Evolutionary conservation across 1,140 invertebrate species (phyloP).

Genomic region (Euwallacea similis): DNA sequence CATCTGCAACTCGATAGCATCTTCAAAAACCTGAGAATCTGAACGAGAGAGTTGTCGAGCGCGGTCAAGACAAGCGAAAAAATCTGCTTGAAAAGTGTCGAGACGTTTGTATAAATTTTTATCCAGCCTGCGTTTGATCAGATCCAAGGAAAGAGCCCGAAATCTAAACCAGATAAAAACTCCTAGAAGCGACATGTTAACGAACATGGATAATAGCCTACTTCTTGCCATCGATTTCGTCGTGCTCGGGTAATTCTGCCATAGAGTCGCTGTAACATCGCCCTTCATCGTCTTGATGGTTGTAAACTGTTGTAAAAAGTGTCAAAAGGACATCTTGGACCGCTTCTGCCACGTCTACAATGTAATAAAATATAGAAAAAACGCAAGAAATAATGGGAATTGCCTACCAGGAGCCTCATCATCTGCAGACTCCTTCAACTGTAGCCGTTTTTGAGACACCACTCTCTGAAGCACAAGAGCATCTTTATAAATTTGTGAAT

Average conservation of each 20-base stretch:
- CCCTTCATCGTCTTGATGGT: constrained; percentile 95
- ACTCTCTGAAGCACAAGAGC: constrained; percentile 90
- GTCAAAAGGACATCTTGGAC: constrained; percentile 91
- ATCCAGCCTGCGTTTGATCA: constrained; percentile 83
- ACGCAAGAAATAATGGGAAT: not conserved
- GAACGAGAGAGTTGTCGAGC: constrained; percentile 83
- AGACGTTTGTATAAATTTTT: constrained; percentile 87
- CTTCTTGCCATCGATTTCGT: constrained; percentile 74
- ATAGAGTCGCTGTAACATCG: constrained; percentile 95
- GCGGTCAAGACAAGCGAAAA: constrained; percentile 91
- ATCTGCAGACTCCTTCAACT: constrained; percentile 84
- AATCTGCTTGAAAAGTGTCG: constrained; percentile 95
- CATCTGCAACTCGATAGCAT: constrained; percentile 90
- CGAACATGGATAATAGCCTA: constrained; percentile 45
- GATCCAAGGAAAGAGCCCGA: constrained; percentile 78
- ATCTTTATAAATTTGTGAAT: constrained; percentile 98
- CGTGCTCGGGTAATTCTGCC: constrained; percentile 88
- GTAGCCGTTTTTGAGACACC: constrained; percentile 88
- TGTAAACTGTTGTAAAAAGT: constrained; percentile 92
- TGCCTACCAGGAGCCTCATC: constrained; percentile 52
- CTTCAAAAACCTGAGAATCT: constrained; percentile 94
- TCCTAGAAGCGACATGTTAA: not conserved
- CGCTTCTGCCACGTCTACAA: constrained; percentile 84
- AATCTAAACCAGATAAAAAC: constrained; percentile 56
- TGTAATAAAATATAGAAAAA: not conserved